Evolutionary conservation across 2,797 vertebrate species (phyloP), one percentile per base, ranked within the genome.

Genomic region (Hafferia zeledoni): DNA sequence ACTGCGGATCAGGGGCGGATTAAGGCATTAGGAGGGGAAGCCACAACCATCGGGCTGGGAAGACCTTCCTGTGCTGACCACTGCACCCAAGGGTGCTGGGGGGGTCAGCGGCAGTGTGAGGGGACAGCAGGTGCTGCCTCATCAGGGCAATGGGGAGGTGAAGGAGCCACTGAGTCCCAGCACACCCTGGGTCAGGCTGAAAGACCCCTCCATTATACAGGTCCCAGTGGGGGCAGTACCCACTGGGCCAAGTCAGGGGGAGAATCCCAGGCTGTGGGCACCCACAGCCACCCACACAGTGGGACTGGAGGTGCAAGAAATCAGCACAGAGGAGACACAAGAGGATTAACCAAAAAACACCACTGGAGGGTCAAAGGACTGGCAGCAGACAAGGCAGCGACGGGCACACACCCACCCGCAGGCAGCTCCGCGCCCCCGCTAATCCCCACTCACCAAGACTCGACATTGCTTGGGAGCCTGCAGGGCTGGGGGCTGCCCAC

Each of bases 21-120:
- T 96, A 97, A 85, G 64, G 95, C 93, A 95, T 97, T 96, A 95
- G 92, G 86, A 95, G 78, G 81, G 83, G 94, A 84, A 85, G 88
- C 30, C 71, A 89, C 67, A 76, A 78, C 17, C 88, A 49, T 28
- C 2, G 2, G 70, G 78, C 52, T 79, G 74, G 71, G 61, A 86
- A 82, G 44, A 68, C 85, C 79, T 92, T 95, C 76, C 63, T 3
- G 31, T 30, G 20, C 72, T 41, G 12, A 68, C 65, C 0, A 0
- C 78, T 35, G 65, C 76, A 68, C 94, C 91, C 76, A 83, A 57
- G 82, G 83, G 85, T 93, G 72, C 53, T 64, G 35, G 53, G 6
- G 46, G 18, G 18, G 9, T 23, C 0, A 3, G 24, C 2, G 11
- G 24, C 6, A 11, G 30, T 2, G 22, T 0, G 0, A 19, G 30